Conservation (phyloP, 2,797 vertebrate species). For the Leuciscus waleckii region DNA sequence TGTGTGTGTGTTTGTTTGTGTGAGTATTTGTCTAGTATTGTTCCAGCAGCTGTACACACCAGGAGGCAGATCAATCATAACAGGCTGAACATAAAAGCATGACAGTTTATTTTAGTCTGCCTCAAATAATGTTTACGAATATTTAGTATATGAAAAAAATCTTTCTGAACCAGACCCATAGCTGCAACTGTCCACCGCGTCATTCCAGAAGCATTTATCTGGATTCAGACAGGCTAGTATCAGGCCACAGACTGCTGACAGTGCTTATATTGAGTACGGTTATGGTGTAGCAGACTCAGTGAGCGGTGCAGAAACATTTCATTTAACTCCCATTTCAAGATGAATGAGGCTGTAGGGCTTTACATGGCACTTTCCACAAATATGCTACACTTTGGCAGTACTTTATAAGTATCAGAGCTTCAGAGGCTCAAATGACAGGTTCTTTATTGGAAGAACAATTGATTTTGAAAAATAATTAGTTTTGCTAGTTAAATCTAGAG, state of each 20-base stretch:
- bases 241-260: background rate
- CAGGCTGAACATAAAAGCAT: constrained; percentile 39
- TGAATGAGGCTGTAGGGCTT: background rate
- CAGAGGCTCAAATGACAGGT: background rate
- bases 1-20: constrained; percentile 2
- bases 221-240: background rate
- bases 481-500: background rate
- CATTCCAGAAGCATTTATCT: background rate
- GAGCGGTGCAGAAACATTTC: background rate
- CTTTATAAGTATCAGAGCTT: background rate
- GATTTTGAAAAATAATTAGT: background rate
- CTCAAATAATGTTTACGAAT: constrained; percentile 27
- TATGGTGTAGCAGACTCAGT: background rate
- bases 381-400: background rate
- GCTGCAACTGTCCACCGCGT: background rate
- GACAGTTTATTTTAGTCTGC: constrained; percentile 35
- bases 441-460: background rate
- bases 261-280: background rate
- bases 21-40: constrained; percentile 16
- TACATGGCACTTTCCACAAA: background rate
- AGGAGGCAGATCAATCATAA: constrained; percentile 37
- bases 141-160: background rate
- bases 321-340: background rate
- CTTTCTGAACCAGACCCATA: background rate
- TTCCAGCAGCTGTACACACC: constrained; percentile 33